phyloP scores from a whole-genome alignment of 2,888 invertebrate species.

The Orgyia antiqua region DNA sequence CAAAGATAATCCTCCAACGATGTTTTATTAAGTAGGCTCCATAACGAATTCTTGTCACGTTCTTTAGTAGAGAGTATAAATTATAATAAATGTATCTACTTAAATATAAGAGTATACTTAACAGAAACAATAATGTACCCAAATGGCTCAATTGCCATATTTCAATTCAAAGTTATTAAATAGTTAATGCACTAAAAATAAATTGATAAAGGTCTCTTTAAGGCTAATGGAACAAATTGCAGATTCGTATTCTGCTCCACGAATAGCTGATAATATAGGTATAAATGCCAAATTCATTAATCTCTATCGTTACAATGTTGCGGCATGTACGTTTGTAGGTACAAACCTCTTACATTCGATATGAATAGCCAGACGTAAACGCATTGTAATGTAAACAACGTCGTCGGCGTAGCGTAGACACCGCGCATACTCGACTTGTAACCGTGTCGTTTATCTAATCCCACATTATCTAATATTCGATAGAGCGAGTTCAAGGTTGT shows the following conservation, averaged over 20 bases:
- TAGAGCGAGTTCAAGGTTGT: constrained; percentile 68
- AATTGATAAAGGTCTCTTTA: no score
- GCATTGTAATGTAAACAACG: constrained; percentile 28
- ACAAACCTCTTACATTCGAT: constrained; percentile 11
- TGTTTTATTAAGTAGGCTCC: constrained; percentile 29
- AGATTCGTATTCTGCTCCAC: constrained; percentile 15
- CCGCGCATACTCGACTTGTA: constrained; percentile 26
- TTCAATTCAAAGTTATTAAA: no score
- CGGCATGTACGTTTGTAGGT: constrained; percentile 8
- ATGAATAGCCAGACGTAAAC: constrained; percentile 20
- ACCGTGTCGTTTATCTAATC: constrained; percentile 45
- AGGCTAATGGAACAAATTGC: constrained; percentile 7
- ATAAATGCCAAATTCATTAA: constrained; percentile 25
- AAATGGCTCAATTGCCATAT: no score
- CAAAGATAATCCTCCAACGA: constrained; percentile 16
- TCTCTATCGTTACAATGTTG: constrained; percentile 15
- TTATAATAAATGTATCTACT: no score
- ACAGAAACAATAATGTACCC: no score
- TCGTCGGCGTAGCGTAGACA: constrained; percentile 7
- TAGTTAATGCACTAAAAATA: no score
- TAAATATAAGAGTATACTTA: no score
- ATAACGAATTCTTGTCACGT: constrained; percentile 40
- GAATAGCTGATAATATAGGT: constrained; percentile 24
- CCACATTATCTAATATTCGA: constrained; percentile 61
- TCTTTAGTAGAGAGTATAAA: constrained; percentile 28